A percentile compares a stretch with the other conserved stretches of the same genome.
Evolutionary conservation across 2,888 invertebrate species (phyloP).

Genomic region (Cerastis rubricosa): DNA sequence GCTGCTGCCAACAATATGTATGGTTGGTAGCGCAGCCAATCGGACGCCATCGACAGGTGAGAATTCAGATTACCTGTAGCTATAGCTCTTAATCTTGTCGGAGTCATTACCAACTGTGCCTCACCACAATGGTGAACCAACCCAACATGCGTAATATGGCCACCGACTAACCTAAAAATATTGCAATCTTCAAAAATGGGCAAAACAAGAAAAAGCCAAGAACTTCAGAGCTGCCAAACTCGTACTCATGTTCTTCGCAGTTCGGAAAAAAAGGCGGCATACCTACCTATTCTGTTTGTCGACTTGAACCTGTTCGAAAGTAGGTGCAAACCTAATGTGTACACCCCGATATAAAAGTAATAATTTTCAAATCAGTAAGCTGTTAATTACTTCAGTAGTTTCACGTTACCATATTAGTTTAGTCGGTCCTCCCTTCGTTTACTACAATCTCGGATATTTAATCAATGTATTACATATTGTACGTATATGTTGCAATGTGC

Average conservation of each 20-base stretch:
- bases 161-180: constrained; percentile 11
- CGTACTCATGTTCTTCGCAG: constrained; percentile 25
- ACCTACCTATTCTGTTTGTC: constrained; percentile 7
- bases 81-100: background rate
- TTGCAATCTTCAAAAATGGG: constrained; percentile 2
- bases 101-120: background rate
- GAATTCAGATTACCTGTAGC: background rate
- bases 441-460: background rate
- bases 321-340: background rate
- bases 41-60: background rate
- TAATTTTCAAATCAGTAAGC: background rate
- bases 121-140: background rate
- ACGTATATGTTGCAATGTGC: background rate
- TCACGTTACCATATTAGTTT: too few species aligned
- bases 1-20: background rate
- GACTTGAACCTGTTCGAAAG: constrained; percentile 30
- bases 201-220: constrained; percentile 21
- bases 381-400: background rate
- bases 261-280: constrained; percentile 31
- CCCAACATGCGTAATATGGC: background rate
- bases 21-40: background rate
- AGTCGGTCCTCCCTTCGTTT: background rate
- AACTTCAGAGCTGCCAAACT: constrained; percentile 30
- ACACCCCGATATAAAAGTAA: background rate
- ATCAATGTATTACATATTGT: background rate